phyloP scores from a whole-genome alignment of 2,113 vertebrate species.

The Cynopterus brachyotis region DNA sequence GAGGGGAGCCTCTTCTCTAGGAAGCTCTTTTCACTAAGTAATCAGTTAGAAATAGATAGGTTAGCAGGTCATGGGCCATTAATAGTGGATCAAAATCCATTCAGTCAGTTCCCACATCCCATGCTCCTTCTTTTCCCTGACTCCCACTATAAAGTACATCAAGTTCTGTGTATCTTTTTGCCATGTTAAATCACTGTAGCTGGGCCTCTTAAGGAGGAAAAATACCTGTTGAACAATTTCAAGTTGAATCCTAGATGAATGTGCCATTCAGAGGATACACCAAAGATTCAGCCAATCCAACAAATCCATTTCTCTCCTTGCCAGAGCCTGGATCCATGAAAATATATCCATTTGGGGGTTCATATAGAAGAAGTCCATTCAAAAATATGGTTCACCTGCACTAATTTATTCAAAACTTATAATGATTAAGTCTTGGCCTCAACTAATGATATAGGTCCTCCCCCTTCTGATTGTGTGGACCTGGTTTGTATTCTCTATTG shows the following conservation, averaged over 20 bases:
- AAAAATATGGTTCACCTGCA: not conserved
- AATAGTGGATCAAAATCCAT: not conserved
- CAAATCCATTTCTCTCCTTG: not conserved
- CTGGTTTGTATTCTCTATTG: not conserved
- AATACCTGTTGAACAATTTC: not conserved
- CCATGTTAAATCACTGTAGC: not conserved
- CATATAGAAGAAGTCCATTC: not conserved
- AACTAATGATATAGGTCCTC: not conserved
- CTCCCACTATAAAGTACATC: not conserved
- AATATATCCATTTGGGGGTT: not conserved
- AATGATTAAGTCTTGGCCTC: not conserved
- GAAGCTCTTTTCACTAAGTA: conserved; percentile 4
- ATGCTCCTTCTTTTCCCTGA: not conserved
- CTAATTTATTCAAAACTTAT: not conserved
- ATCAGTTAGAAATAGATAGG: conserved; percentile 32
- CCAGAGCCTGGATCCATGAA: not conserved
- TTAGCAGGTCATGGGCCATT: conserved; percentile 27
- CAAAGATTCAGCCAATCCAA: not conserved
- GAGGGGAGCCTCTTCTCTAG: not conserved
- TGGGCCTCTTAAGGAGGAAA: not conserved
- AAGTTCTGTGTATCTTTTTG: not conserved
- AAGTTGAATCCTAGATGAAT: not conserved
- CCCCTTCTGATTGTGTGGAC: not conserved
- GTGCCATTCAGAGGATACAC: not conserved
- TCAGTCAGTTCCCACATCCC: not conserved